Base-by-base conservation (phyloP, 2,113 vertebrate genomes). In the Mesitornis unicolor region DNA sequence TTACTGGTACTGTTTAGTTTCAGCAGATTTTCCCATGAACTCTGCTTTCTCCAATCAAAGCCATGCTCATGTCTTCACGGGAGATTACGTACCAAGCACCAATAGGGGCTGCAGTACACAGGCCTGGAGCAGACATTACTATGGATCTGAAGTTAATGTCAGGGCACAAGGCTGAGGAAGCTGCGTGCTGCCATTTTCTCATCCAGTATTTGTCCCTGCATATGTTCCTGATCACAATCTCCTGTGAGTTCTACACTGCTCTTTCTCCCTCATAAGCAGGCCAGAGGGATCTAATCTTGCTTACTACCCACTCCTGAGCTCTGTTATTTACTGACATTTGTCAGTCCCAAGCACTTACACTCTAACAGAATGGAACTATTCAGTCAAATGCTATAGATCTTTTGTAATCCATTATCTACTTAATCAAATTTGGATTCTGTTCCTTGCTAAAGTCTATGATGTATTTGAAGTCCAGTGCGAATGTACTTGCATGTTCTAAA, bases 261-360 rank as follows among this genome's bases (percentile, higher is more conserved):
- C 71, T 29, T 78, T 83, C 78, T 74, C 90, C 67, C 59, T 77
- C 73, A 63, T 81, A 79, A 80, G 13, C 88, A 94, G 88, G 64
- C 94, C 94, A 94, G 83, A 80, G 93, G 88, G 94, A 86, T 92
- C 71, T 14, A 74, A 42, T 65, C 85, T 84, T 87, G 63, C 70
- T 63, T 88, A 20, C 85, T 79, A 86, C 88, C 83, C 50, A 75
- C 90, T 92, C 48, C 81, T 63, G 45, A 91, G 78, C 68, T 68
- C 31, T 47, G 56, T 40, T 89, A 71, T 85, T 85, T 86, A 48
- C 48, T 76, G 84, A 75, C 59, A 65, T 68, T 82, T 84, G 61
- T 84, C 74, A 64, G 70, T 80, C 87, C 63, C 78, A 80, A 84
- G 81, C 71, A 38, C 75, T 94, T 83, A 12, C 1, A 6, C 60